A percentile compares a stretch with the other conserved stretches of the same genome.
Conservation (phyloP, 37 sponge, comb jelly and placozoan genomes). For the Petrosia ficiformis region DNA sequence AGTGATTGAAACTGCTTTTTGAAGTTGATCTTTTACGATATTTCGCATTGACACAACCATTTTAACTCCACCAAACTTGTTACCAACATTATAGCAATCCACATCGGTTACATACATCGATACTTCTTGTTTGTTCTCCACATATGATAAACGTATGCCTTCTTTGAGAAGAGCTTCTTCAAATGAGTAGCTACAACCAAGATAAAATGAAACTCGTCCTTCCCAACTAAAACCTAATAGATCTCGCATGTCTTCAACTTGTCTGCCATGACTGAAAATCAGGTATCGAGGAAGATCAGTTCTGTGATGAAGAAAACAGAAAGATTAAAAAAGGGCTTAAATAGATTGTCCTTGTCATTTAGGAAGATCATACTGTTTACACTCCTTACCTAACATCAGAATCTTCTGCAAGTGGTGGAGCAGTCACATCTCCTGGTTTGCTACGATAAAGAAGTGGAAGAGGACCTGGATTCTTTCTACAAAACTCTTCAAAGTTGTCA, state of each 20-base stretch:
- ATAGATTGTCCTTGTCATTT: neutral
- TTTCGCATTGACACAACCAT: slow-evolving; percentile 78
- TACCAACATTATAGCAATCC: slow-evolving; percentile 32
- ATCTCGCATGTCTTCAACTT: slow-evolving; percentile 35
- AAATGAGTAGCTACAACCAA: slow-evolving; percentile 91
- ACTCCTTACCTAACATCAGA: slow-evolving; percentile 66
- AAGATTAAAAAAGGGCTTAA: neutral
- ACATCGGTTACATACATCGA: slow-evolving; percentile 77
- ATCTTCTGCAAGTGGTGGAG: slow-evolving; percentile 71
- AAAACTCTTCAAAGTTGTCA: slow-evolving; percentile 75
- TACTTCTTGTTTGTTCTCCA: slow-evolving; percentile 33
- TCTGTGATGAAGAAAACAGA: slow-evolving; percentile 17
- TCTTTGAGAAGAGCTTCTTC: slow-evolving; percentile 46
- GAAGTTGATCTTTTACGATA: slow-evolving; percentile 27
- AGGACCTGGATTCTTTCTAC: slow-evolving; percentile 53
- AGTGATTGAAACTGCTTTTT: slow-evolving; percentile 36
- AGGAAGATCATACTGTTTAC: neutral
- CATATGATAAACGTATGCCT: slow-evolving; percentile 53
- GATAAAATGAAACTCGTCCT: slow-evolving; percentile 78
- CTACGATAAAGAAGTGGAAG: slow-evolving; percentile 73
- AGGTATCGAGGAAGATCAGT: slow-evolving; percentile 74
- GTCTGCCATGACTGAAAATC: slow-evolving; percentile 42
- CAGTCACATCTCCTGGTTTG: slow-evolving; percentile 60
- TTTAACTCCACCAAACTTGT: slow-evolving; percentile 18
- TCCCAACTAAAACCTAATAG: slow-evolving; percentile 63